phyloP scores from a whole-genome alignment of 2,888 invertebrate genomes.

The Lymantria dispar region DNA sequence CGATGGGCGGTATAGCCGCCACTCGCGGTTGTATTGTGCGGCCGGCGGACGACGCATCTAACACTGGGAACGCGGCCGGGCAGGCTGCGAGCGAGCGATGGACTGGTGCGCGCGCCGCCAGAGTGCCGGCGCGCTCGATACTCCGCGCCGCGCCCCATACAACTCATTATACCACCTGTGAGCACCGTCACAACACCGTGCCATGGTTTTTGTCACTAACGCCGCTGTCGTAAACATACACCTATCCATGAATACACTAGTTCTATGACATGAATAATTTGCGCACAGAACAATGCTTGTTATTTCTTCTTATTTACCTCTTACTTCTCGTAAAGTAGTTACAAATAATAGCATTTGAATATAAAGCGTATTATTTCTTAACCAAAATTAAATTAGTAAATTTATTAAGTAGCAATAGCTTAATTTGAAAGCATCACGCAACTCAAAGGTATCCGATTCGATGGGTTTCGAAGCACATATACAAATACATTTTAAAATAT shows the following conservation, averaged over 20 bases:
- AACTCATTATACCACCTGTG: constrained; percentile 74
- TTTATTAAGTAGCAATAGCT: too few species aligned
- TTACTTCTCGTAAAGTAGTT: too few species aligned
- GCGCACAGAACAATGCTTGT: too few species aligned
- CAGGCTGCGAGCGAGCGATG: constrained; percentile 57
- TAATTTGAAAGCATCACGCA: too few species aligned
- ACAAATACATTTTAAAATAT: too few species aligned
- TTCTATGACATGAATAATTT: too few species aligned
- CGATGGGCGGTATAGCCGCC: constrained; percentile 52
- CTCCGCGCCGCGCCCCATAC: constrained; percentile 66
- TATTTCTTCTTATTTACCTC: too few species aligned
- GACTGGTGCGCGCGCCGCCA: constrained; percentile 61
- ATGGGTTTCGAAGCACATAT: too few species aligned
- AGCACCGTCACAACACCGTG: constrained; percentile 74
- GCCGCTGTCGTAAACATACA: constrained; percentile 20
- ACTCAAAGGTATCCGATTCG: too few species aligned
- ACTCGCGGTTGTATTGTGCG: constrained; percentile 45
- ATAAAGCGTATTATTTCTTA: too few species aligned
- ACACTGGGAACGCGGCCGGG: constrained; percentile 55
- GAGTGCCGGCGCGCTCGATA: constrained; percentile 55
- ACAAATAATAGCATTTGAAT: too few species aligned
- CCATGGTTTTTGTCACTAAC: constrained; percentile 40
- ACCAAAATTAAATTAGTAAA: too few species aligned
- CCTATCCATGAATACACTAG: not conserved
- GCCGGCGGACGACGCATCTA: constrained; percentile 46